These are phyloP conservation scores for Macrophya alboannulata DNA, from an alignment of 2,888 invertebrate genomes.

Conservation along the genomic window DNA sequence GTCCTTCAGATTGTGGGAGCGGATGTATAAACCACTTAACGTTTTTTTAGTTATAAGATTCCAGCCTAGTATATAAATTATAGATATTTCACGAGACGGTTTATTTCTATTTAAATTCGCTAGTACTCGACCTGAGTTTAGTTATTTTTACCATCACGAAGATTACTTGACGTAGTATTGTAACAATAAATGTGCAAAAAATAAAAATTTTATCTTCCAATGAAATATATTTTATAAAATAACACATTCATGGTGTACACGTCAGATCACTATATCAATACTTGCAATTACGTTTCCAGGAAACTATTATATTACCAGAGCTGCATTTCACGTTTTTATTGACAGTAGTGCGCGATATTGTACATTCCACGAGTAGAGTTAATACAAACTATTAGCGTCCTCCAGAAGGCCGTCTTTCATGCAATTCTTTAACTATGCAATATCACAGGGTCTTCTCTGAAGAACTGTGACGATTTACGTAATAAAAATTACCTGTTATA, in stretches of 20 bases:
- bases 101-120: not conserved
- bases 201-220: not conserved
- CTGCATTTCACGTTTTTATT: conserved; percentile 42
- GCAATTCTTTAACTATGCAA: conserved; percentile 29
- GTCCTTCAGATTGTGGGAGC: not conserved
- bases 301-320: not conserved
- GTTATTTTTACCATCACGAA: no score
- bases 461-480: conserved; percentile 36
- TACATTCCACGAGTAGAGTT: conserved; percentile 19
- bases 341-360: conserved; percentile 24
- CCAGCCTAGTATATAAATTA: not conserved
- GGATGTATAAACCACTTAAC: not conserved
- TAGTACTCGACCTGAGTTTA: not conserved
- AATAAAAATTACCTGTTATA: not conserved
- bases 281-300: not conserved
- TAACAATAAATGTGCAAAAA: no score
- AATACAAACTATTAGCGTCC: conserved; percentile 31
- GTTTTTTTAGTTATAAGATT: not conserved
- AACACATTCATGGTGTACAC: not conserved
- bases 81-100: not conserved
- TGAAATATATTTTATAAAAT: not conserved
- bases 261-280: not conserved
- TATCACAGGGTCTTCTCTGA: not conserved
- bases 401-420: conserved; percentile 29
- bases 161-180: not conserved